Evolutionary conservation across 2,113 vertebrate species (phyloP).

Genomic region (Indicator maculatus): DNA sequence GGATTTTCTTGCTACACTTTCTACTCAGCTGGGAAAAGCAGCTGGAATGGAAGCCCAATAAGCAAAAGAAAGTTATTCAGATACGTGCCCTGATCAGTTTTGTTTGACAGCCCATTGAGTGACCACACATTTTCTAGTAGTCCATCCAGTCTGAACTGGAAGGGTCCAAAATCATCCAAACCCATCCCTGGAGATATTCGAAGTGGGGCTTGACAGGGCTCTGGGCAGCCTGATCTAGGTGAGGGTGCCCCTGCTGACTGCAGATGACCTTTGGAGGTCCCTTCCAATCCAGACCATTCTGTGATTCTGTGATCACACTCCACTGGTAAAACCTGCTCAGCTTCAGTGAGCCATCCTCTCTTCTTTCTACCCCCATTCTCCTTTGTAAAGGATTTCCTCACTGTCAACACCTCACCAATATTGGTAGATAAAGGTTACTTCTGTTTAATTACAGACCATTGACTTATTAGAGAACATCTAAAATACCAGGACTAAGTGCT

Average conservation of each 20-base stretch:
- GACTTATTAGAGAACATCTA: neutral
- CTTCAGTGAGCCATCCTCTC: neutral
- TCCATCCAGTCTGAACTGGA: neutral
- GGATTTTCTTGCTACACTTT: neutral
- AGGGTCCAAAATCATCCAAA: neutral
- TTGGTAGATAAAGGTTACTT: neutral
- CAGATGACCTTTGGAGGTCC: no score
- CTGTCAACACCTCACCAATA: neutral
- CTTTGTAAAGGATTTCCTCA: neutral
- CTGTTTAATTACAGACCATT: neutral
- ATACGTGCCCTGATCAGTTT: no score
- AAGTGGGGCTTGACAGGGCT: no score
- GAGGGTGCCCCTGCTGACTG: no score
- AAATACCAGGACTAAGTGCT: neutral
- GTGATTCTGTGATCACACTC: no score
- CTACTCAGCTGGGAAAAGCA: neutral
- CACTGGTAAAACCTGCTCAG: neutral
- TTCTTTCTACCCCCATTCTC: neutral
- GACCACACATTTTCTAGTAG: neutral
- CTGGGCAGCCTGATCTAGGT: no score
- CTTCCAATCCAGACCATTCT: no score
- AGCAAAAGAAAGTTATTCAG: neutral
- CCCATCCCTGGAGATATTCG: no score
- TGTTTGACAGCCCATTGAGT: fast-evolving
- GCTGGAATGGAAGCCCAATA: neutral